These are phyloP conservation scores for Hycleus cichorii DNA, from an alignment of 1,140 invertebrate species.

Conservation along the genomic window DNA sequence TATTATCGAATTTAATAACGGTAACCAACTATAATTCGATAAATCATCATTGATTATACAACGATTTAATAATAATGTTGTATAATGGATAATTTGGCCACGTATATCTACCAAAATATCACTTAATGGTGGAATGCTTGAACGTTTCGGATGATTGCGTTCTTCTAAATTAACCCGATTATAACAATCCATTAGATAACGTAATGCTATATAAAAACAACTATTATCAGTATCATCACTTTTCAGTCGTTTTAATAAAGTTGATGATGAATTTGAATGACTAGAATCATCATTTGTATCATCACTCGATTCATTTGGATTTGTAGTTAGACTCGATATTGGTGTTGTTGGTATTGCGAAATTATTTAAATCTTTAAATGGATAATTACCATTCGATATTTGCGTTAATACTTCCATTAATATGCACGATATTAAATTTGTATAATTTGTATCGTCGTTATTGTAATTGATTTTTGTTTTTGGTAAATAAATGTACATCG, in stretches of 20 bases:
- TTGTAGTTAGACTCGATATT: constrained; percentile 8
- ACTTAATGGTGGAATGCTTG: constrained; percentile 48
- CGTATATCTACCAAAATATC: constrained; percentile 51
- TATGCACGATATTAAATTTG: constrained; percentile 54
- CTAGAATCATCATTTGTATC: no score
- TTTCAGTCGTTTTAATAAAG: constrained; percentile 33
- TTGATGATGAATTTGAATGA: constrained; percentile 19
- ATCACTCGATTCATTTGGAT: no score
- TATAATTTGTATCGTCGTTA: constrained; percentile 34
- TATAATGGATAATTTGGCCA: constrained; percentile 55
- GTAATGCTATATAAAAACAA: constrained; percentile 42
- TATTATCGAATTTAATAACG: constrained; percentile 54
- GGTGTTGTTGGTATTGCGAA: constrained; percentile 42
- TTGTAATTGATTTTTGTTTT: background rate
- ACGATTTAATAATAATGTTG: constrained; percentile 53
- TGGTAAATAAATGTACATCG: no score
- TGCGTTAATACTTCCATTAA: constrained; percentile 61
- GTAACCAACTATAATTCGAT: constrained; percentile 32
- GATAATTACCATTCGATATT: constrained; percentile 54
- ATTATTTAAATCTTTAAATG: constrained; percentile 49
- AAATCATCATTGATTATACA: constrained; percentile 15
- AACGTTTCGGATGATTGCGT: constrained; percentile 64
- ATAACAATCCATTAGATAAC: constrained; percentile 62
- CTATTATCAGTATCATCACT: constrained; percentile 33
- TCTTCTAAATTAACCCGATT: constrained; percentile 60